phyloP scores from a whole-genome alignment of 2,113 vertebrate species.

The Felis catus region DNA sequence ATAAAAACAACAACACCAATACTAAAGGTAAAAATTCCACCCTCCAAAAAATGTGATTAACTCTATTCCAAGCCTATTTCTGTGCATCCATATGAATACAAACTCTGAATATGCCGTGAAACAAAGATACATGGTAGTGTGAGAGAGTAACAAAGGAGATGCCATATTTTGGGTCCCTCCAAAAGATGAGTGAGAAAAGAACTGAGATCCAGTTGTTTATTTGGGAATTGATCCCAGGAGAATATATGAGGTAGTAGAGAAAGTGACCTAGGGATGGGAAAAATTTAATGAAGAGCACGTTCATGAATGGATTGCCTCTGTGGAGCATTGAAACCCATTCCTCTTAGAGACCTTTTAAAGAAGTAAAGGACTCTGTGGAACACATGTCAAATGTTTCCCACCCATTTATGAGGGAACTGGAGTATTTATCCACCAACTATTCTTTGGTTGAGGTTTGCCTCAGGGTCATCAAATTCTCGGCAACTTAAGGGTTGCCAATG shows the following conservation, averaged over 20 bases:
- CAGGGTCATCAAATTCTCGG: background rate
- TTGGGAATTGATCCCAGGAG: background rate
- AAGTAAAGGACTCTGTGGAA: background rate
- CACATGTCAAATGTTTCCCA: background rate
- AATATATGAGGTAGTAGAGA: background rate
- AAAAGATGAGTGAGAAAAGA: background rate
- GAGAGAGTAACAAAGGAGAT: background rate
- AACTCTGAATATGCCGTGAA: background rate
- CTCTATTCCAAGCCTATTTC: background rate
- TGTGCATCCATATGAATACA: background rate
- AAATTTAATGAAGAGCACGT: background rate
- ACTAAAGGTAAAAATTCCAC: background rate
- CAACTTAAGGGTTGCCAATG: background rate
- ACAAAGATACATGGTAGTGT: background rate
- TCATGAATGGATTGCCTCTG: background rate
- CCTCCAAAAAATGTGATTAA: background rate
- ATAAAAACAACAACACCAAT: background rate
- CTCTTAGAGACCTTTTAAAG: background rate
- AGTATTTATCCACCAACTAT: background rate
- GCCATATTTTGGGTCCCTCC: background rate
- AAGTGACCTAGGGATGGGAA: background rate
- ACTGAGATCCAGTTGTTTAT: background rate
- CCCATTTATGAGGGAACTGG: background rate
- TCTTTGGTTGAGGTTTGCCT: background rate
- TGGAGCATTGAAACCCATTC: background rate